Conservation (phyloP, 1,140 invertebrate species). For the Drosophila pandora region DNA sequence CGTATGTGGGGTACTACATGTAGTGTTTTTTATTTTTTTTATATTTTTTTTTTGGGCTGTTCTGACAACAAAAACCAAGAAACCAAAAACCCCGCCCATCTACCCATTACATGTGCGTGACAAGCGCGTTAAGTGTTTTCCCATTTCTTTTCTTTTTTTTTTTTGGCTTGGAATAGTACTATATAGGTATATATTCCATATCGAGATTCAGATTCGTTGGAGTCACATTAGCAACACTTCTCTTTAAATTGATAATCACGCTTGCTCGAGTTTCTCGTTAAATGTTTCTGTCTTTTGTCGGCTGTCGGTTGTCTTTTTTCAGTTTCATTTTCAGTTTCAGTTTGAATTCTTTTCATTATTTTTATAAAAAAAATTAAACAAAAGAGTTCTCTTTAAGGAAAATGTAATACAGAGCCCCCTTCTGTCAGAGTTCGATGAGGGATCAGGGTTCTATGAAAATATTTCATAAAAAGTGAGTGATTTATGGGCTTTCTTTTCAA, state of each 20-base stretch:
- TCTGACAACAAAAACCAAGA: not conserved
- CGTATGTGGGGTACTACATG: conserved; percentile 1
- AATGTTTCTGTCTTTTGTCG: conserved; percentile 20
- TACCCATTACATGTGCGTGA: conserved; percentile 46
- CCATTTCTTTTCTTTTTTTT: conserved; percentile 11
- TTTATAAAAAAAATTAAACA: not conserved
- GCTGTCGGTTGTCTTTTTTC: conserved; percentile 7
- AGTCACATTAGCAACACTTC: conserved; percentile 36
- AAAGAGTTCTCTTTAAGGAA: not conserved
- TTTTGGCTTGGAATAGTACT: not conserved
- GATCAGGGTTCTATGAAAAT: not conserved
- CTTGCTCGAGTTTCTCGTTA: conserved; percentile 6
- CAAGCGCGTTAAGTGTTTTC: conserved; percentile 54
- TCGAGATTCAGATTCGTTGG: conserved; percentile 34
- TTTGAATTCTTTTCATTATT: not conserved
- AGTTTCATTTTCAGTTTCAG: conserved; percentile 11
- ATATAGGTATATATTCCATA: not conserved
- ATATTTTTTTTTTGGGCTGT: not conserved
- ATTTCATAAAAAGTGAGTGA: no score
- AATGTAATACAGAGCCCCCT: not conserved
- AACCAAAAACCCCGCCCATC: conserved; percentile 4
- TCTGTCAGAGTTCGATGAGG: not conserved
- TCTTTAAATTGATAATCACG: conserved; percentile 55
- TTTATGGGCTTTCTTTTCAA: no score
- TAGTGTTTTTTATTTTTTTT: not conserved